Base-by-base conservation (phyloP, 2,888 invertebrate genomes). In the Drosophila monieri region DNA sequence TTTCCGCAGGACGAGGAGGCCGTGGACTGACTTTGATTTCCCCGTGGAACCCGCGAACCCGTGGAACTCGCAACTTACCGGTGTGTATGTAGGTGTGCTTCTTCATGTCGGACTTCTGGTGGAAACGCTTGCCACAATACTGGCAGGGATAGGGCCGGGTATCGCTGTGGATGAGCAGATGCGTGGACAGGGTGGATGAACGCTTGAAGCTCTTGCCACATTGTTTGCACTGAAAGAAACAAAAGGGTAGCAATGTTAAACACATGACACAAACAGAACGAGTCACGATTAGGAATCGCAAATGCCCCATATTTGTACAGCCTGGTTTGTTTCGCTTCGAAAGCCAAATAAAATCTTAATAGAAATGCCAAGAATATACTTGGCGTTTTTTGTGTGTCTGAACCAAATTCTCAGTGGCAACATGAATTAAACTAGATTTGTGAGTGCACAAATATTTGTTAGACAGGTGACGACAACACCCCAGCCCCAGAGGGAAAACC, bases 31-130 rank as follows among this genome's bases (percentile, higher is more conserved):
- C 35, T 35, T 6, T 35, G 35, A 35, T 35, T 35, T 35, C 35
- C 14, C 35, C 35, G 35, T 35, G 35, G 35, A 35, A 35, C 35
- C 35, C 32, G 5, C 12, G 4, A 12, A 1, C n/a, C 32, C 35
- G 5, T 23, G 48, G 65, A 44, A 80, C 57, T 47, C 44, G 61
- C 23, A 73, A 93, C 95, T 94, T 89, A 96, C 96, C 96, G 83
- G 96, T 97, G 90, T 96, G 96, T 77, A 96, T 99, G 90, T 99
- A 99, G n/a, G 99, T 99, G 92, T 99, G 99, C 90, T 99, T 99
- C 94, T 99, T 99, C 99, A 99, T 99, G 92, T 99, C 99, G 64
- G 92, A 92, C 80, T 92, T 92, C 52, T 92, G 92, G 77, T 92
- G 92, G 77, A 92, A 92, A 52, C 92, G 89, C 73, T 92, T 92